Conservation (phyloP, 2,797 vertebrate genomes). For the Danionella dracula region DNA sequence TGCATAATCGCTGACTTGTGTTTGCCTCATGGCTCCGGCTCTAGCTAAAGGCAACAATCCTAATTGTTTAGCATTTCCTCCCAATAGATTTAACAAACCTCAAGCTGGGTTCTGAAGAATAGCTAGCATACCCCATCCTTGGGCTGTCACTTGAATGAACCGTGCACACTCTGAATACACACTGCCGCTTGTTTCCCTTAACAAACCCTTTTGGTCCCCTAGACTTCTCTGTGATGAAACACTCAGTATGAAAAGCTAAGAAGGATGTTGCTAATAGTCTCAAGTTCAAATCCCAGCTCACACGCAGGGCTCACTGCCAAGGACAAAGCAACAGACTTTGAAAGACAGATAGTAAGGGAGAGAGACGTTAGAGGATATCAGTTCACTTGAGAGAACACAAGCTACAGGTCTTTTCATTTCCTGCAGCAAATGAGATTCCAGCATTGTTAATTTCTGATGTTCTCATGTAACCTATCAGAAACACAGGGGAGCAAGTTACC, state of each 20-base stretch:
- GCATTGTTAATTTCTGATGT: slow-evolving; percentile 8
- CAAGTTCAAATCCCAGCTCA: slow-evolving; percentile 21
- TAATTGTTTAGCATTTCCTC: slow-evolving; percentile 32
- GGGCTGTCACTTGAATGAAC: slow-evolving; percentile 12
- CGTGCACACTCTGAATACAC: slow-evolving; percentile 22
- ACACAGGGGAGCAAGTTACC: background rate
- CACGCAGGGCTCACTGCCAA: slow-evolving; percentile 9
- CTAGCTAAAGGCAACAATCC: slow-evolving; percentile 13
- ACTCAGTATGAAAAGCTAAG: slow-evolving; percentile 11
- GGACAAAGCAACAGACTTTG: slow-evolving; percentile 8
- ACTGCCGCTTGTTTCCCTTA: slow-evolving; percentile 11
- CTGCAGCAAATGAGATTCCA: background rate
- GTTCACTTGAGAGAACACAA: slow-evolving; percentile 6
- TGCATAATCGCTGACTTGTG: slow-evolving; percentile 19
- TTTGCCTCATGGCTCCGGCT: slow-evolving; percentile 8
- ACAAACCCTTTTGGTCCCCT: background rate
- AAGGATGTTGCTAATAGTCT: slow-evolving; percentile 22
- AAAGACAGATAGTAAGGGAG: slow-evolving; percentile 3
- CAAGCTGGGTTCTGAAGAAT: slow-evolving; percentile 19
- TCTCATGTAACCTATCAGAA: background rate
- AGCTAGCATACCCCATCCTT: slow-evolving; percentile 14
- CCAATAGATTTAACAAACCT: slow-evolving; percentile 20
- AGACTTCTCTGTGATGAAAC: slow-evolving; percentile 23
- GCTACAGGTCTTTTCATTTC: slow-evolving; percentile 15
- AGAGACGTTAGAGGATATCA: slow-evolving; percentile 1